Base-by-base conservation (phyloP, 1,140 invertebrate genomes). In the Forficula auricularia region DNA sequence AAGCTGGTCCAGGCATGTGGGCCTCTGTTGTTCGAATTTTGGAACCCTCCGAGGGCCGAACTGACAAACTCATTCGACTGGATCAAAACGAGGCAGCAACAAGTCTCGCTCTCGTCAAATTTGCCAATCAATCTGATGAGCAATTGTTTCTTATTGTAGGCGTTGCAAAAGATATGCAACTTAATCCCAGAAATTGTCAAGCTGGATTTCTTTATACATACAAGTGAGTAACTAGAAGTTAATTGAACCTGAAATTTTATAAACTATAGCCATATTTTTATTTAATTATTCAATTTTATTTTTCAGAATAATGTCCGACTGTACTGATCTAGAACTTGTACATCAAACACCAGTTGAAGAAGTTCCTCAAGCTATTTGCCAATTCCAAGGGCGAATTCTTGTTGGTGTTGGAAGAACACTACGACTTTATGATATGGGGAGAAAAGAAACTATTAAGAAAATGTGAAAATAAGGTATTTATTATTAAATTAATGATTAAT, bases 21-120 rank as follows among this genome's bases (percentile, higher is more conserved):
- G 95, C 96, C 0, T 98, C 95, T 0, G 68, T 87, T 18, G 76
- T 99, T 20, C 71, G 89, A 37, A 77, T 98, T 30, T 77, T 98
- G 50, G 85, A 94, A 57, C 89, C 94, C 20, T 82, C 82, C 32
- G 73, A 77, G 45, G 81, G 90, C 47, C 79, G 75, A 8, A 88
- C 84, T 0, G 65, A 87, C 37, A 78, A 84, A 53, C 72, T 78
- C 44, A 66, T 92, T 41, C 68, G 82, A 35, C 64, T 98, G 2
- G 86, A 91, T 46, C 95, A 98, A 61, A 98, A 98, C 67, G 87
- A 98, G 60, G 91, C 94, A 10, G 92, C 94, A 0, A 70, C 91
- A 58, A 82, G 82, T 53, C 65, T 86, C 50, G 66, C 72, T 9
- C 54, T 85, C 22, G 72, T 79, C 2, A 78, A 79, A 52, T 87